phyloP scores from a whole-genome alignment of 2,888 invertebrate genomes.

The Ptychoptera albimana region DNA sequence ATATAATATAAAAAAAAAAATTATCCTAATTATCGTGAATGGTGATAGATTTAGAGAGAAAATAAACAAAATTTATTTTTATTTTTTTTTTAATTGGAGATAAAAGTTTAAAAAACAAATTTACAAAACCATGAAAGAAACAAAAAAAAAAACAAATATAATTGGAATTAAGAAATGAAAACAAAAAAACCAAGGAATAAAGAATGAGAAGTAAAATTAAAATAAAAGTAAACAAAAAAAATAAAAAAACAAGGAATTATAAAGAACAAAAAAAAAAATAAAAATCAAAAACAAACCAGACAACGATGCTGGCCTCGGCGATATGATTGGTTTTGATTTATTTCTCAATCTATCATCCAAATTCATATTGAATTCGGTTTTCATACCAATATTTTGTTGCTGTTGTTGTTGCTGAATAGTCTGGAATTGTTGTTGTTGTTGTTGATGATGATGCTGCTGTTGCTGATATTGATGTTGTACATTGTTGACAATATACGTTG shows the following conservation, averaged over 20 bases:
- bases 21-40: too few species aligned
- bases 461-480: slow-evolving; percentile 5
- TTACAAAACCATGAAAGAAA: not conserved
- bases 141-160: slow-evolving; percentile 4
- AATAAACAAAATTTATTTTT: too few species aligned
- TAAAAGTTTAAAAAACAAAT: too few species aligned
- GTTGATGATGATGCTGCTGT: not conserved
- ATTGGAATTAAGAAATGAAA: slow-evolving; percentile 9
- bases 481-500: not conserved
- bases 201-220: slow-evolving; percentile 19
- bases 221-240: slow-evolving; percentile 11
- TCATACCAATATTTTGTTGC: slow-evolving; percentile 5
- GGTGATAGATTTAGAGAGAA: too few species aligned
- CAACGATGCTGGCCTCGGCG: slow-evolving; percentile 32
- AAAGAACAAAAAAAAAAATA: slow-evolving; percentile 15
- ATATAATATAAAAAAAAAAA: too few species aligned
- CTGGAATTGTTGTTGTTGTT: slow-evolving; percentile 2
- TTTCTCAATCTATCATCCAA: slow-evolving; percentile 6
- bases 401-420: slow-evolving; percentile 8
- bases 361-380: not conserved
- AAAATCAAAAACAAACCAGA: slow-evolving; percentile 25
- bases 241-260: slow-evolving; percentile 12
- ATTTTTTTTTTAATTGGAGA: too few species aligned
- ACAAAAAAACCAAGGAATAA: slow-evolving; percentile 20
- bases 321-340: slow-evolving; percentile 24